Evolutionary conservation across 2,113 vertebrate genomes (phyloP), one percentile per base, ranked within the genome.

Genomic region (Ptilorrhoa leucosticta): DNA sequence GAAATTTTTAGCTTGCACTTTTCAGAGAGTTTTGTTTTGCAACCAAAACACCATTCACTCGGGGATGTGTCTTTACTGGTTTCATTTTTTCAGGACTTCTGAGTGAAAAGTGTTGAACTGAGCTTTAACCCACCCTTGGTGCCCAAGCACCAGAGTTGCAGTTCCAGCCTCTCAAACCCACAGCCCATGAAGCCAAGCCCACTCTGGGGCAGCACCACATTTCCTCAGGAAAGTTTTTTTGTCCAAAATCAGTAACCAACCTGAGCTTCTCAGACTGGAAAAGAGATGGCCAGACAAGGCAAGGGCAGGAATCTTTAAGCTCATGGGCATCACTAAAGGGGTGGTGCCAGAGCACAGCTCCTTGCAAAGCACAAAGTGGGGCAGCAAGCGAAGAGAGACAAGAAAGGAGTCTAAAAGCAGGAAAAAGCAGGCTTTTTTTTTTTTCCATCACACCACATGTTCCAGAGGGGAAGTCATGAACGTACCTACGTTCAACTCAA

Each of bases 241-340:
- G 12, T 28, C 42, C 68, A 87, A 81, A 53, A 44, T n/a, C 58
- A 39, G 5, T n/a, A 22, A 19, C 7, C 7, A 35, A 0, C 7
- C 15, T 17, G 30, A 7, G 13, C 13, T 79, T 28, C 42, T 53
- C 15, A 8, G 13, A 8, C 33, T 48, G 30, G 35, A 39, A 78
- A 31, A 22, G 17, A 31, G 13, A 7, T 18, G 47, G 26, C 11
- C 65, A 71, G 11, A 3, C 42, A 57, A 50, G 33, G 30, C 0
- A 2, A 56, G 7, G 10, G 22, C 1, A 22, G 61, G 65, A 47
- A 48, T 15, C 26, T 48, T 45, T 14, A 11, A 76, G 48, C 10
- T 61, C 44, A 8, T 6, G 37, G n/a, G 40, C 33, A 50, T 9
- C 31, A 13, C 2, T 0, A 11, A 48, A 63, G 0, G 1, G 33